Evolutionary conservation across 2,113 vertebrate species (phyloP).

Genomic region (Carassius auratus): DNA sequence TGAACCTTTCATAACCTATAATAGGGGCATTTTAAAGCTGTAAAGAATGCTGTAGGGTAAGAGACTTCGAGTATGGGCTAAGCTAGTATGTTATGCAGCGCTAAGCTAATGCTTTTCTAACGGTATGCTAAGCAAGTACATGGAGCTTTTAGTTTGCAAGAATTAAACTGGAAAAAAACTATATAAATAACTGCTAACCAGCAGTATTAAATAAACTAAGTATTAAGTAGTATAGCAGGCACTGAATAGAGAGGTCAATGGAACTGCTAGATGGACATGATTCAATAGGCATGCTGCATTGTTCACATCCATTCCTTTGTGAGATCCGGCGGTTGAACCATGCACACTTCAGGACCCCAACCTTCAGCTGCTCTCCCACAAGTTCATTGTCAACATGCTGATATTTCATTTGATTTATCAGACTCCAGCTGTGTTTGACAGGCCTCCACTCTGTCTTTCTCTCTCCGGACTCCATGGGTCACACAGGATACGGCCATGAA

Average conservation of each 20-base stretch:
- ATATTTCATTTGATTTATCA: slow-evolving; percentile 48
- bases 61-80: neutral
- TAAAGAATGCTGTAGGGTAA: too few relatives aligned
- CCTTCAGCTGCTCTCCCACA: neutral
- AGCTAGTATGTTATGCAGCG: neutral
- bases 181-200: neutral
- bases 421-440: slow-evolving; percentile 28
- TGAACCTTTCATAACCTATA: too few relatives aligned
- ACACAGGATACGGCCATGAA: neutral
- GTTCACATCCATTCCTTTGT: neutral
- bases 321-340: neutral
- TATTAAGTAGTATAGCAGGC: too few relatives aligned
- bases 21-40: too few relatives aligned
- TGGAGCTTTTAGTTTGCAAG: neutral
- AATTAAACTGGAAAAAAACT: neutral
- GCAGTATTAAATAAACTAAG: too few relatives aligned
- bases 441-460: neutral
- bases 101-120: neutral
- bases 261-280: neutral
- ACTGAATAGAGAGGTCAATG: neutral
- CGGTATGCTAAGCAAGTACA: neutral
- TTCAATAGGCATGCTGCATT: neutral
- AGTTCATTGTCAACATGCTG: slow-evolving; percentile 39
- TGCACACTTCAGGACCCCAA: slow-evolving; percentile 19
- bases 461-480: neutral